Base-by-base conservation (phyloP, 2,888 invertebrate species). In the Thymelicus sylvestris region DNA sequence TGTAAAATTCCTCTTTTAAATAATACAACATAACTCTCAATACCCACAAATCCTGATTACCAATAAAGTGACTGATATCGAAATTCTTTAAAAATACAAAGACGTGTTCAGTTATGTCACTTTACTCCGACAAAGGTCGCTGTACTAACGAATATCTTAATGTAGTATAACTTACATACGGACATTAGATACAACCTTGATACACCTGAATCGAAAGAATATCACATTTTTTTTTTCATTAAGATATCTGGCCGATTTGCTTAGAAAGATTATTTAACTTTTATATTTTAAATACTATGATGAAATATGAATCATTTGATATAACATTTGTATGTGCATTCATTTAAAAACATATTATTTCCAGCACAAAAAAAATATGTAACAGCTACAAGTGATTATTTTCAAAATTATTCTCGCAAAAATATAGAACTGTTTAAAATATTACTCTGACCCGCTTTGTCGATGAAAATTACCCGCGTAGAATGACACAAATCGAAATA, bases 211-310 rank as follows among this genome's bases (percentile, higher is more conserved):
- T 78, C 74, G 73, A 78, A 75, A 65, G 52, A 50, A 67, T 75
- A 76, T 82, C 82, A 82, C 81, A 81, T 76, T 52, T 65, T 74
- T 78, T 78, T 73, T 84, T 62, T 13, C 48, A 41, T 55, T 85
- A 86, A 86, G 85, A 86, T 41, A 80, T 78, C 78, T 80, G 86
- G 86, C 87, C 87, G 82, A 79, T 72, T 62, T 72, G 66, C 65
- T 70, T 71, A 74, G 57, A 71, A 68, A 61, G 61, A 66, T 68
- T 74, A 69, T 57, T 44, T 44, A 2, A 15, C 6, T 68, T 72
- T 12, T 57, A 65, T 73, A 68, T 59, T 68, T 73, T 73, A 73
- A 73, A 69, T 72, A 57, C 8, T 57, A 12, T 31, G 13, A 31
- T 15, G 15, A 57, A 19, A 52, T 52, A 52, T 52, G 50, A 52